Percentiles rank a stretch among this genome's conserved stretches.
phyloP scores from a whole-genome alignment of 2,888 invertebrate genomes.

The Drosophila affinis region DNA sequence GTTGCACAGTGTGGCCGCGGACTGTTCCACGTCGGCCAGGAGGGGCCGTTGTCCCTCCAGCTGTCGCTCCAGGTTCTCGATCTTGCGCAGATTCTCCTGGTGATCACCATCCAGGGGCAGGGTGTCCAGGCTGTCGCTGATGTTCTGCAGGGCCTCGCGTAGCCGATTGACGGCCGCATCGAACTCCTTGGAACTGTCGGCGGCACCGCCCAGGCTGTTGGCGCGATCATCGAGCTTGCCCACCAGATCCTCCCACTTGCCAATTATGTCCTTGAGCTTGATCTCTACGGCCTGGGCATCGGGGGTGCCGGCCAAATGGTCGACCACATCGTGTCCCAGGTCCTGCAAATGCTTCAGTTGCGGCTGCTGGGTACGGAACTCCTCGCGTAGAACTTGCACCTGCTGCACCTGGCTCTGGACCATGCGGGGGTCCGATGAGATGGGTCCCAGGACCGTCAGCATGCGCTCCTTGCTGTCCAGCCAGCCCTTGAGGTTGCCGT shows the following conservation, averaged over 20 bases:
- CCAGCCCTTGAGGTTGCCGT: constrained; percentile 94
- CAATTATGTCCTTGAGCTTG: constrained; percentile 89
- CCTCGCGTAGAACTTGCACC: constrained; percentile 96
- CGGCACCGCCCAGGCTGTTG: constrained; percentile 93
- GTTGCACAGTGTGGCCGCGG: constrained; percentile 93
- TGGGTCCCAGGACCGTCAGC: constrained; percentile 97
- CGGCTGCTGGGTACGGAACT: constrained; percentile 96
- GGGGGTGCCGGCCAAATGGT: constrained; percentile 85
- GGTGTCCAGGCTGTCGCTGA: constrained; percentile 94
- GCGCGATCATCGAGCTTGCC: constrained; percentile 94
- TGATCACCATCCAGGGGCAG: constrained; percentile 92
- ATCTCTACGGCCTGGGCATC: constrained; percentile 88
- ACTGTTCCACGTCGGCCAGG: constrained; percentile 93
- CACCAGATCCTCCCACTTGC: constrained; percentile 92
- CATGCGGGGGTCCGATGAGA: constrained; percentile 97
- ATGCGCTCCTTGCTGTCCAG: constrained; percentile 96
- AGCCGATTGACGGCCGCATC: constrained; percentile 93
- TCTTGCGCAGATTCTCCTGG: constrained; percentile 93
- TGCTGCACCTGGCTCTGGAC: constrained; percentile 98
- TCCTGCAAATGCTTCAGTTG: constrained; percentile 93
- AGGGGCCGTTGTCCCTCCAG: constrained; percentile 94
- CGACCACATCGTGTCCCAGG: constrained; percentile 90
- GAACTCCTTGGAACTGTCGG: constrained; percentile 96
- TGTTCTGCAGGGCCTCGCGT: constrained; percentile 93
- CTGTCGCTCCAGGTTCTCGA: constrained; percentile 94